Percentiles rank a stretch among this genome's conserved stretches.
Conservation (phyloP, 2,113 vertebrate genomes). For the Micromys minutus region DNA sequence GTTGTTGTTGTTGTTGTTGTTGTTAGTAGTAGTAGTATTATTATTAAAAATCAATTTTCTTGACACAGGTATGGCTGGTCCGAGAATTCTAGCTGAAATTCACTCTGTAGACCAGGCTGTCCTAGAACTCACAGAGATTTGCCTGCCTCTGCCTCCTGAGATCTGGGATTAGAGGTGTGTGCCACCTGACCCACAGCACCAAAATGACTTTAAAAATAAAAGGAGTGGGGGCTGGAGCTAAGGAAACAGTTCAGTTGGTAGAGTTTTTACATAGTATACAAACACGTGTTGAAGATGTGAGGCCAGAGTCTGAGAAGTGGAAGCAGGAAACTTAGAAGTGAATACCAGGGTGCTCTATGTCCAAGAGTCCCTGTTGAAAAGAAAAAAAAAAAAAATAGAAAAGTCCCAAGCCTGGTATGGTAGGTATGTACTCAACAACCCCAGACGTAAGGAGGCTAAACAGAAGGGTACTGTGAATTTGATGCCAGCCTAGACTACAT, state of each 20-base stretch:
- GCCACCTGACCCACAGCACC: background rate
- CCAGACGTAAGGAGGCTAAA: background rate
- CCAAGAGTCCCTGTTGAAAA: background rate
- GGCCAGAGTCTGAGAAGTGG: background rate
- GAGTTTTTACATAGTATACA: background rate
- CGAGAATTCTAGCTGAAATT: background rate
- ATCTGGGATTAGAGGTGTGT: background rate
- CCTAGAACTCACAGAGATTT: background rate
- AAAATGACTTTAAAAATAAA: background rate
- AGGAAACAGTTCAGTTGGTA: background rate
- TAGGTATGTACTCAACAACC: background rate
- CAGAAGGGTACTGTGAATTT: background rate
- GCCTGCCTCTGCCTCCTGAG: background rate
- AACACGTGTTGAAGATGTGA: background rate
- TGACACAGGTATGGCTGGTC: background rate
- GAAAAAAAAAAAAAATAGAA: background rate
- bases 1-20: too few species aligned
- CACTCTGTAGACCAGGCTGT: background rate
- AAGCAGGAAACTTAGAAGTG: background rate
- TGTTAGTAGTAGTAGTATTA: too few species aligned
- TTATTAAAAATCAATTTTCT: background rate
- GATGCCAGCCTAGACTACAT: background rate
- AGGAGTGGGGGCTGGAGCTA: background rate
- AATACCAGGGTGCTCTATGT: background rate
- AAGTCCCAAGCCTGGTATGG: background rate